Evolutionary conservation across 2,797 vertebrate species (phyloP).

Genomic region (Percopsis omiscomaycus): DNA sequence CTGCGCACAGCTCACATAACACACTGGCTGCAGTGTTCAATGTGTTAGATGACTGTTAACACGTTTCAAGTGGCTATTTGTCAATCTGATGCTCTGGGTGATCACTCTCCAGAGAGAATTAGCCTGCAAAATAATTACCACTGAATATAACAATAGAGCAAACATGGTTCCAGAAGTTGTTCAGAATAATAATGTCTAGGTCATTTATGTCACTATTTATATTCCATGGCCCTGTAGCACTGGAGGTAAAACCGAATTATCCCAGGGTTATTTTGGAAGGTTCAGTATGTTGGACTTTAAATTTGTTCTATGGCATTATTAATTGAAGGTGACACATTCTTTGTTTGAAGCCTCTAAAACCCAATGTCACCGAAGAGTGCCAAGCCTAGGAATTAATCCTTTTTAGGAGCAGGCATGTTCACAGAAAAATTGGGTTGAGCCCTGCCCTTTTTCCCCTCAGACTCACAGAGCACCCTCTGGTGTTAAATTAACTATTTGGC

Average conservation of each 20-base stretch:
- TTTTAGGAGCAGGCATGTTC: conserved; percentile 20
- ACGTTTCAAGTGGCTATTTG: conserved; percentile 55
- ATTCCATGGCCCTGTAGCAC: conserved; percentile 20
- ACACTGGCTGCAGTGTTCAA: conserved; percentile 42
- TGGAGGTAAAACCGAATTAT: conserved; percentile 30
- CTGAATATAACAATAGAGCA: conserved; percentile 48
- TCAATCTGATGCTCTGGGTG: conserved; percentile 44
- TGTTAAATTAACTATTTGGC: too few species aligned
- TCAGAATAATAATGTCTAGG: conserved; percentile 41
- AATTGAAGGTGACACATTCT: conserved; percentile 48
- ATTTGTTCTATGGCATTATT: conserved; percentile 36
- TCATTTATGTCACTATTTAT: conserved; percentile 35
- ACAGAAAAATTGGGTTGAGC: too few species aligned
- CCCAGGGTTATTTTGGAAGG: conserved; percentile 18
- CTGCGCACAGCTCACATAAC: conserved; percentile 38
- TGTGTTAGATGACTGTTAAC: conserved; percentile 44
- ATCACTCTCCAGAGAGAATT: conserved; percentile 40
- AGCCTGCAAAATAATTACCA: conserved; percentile 49
- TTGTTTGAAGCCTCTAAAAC: conserved; percentile 53
- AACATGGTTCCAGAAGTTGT: conserved; percentile 44
- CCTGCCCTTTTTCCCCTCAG: too few species aligned
- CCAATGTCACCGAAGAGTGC: conserved; percentile 53
- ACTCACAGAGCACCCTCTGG: too few species aligned
- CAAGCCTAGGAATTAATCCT: conserved; percentile 55
- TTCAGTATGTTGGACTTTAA: conserved; percentile 30